Evolutionary conservation across 1,140 invertebrate species (phyloP), one percentile per base, ranked within the genome.

Genomic region (Drosophila sp.): DNA sequence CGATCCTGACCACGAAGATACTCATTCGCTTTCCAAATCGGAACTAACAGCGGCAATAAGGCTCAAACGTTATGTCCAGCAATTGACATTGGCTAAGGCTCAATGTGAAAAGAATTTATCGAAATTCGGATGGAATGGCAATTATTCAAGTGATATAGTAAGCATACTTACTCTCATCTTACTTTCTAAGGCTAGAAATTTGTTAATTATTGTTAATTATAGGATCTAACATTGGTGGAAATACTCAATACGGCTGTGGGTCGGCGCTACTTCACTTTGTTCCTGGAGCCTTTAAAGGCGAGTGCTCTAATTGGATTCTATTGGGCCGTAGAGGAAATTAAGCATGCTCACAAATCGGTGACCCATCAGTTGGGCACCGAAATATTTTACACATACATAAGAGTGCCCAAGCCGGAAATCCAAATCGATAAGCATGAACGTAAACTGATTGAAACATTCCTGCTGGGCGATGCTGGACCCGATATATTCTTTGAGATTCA

Each of bases 401-500:
- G 95, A 68, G 96, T 95, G 55, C 95, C 96, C 4, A 95, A 94
- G 65, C 95, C 95, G 1, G 95, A 96, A 89, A 95, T 97, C 66
- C 96, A 96, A 93, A 86, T 91, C 23, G 91, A 92, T 40, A 91
- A 90, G 71, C 80, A 85, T 58, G 91, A 91, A 2, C 93, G 96
- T 54, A 97, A 97, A 90, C 94, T 95, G 66, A 98, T 98, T 94
- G 97, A 98, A 90, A 94, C 95, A 29, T 98, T 98, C 92, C 93
- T 98, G 60, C 91, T 97, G 50, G 97, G 97, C 35, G 96, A 96
- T 86, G 76, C 91, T 1, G 97, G 97, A 3, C 97, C 96, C 50
- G 96, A 97, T 92, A 96, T 97, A 27, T 98, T 98, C 92, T 97
- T 96, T 82, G 95, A 97, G 89, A 96, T 97, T 3, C 97, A 98